Conservation (phyloP, 2,113 vertebrate species). For the Lepidothrix coronata region DNA sequence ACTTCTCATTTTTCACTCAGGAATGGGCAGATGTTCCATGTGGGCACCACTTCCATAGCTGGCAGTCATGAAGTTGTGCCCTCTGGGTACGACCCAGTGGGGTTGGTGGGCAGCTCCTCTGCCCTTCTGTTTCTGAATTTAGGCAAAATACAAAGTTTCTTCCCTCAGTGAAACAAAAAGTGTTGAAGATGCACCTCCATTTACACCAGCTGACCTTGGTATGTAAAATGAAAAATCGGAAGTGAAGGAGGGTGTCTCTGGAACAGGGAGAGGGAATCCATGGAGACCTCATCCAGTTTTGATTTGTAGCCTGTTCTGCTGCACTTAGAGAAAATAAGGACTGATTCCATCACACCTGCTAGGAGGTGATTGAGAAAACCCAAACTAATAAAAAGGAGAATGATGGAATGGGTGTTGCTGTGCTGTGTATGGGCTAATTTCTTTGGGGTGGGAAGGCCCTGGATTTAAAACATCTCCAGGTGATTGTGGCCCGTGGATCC, state of each 20-base stretch:
- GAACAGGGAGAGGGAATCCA: neutral
- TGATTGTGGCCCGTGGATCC: neutral
- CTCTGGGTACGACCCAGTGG: neutral
- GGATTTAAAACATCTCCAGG: neutral
- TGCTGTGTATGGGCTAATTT: fast-evolving
- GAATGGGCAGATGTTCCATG: neutral
- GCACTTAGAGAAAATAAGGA: neutral
- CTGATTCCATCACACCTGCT: neutral
- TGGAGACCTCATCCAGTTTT: neutral
- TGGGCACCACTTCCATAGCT: neutral
- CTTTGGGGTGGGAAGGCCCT: neutral
- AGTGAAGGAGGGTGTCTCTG: neutral
- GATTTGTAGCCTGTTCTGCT: neutral
- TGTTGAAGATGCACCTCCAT: fast-evolving
- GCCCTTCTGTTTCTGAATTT: neutral
- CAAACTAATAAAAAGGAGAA: neutral
- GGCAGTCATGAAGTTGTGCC: neutral
- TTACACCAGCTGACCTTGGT: neutral
- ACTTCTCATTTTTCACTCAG: neutral
- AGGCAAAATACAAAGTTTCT: neutral
- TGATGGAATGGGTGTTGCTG: fast-evolving
- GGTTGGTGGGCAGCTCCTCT: neutral
- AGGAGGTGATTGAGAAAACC: neutral
- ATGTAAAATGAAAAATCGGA: fast-evolving
- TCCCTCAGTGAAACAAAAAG: neutral